Evolutionary conservation across 2,888 invertebrate species (phyloP).

Genomic region (Cremastinae sp.): DNA sequence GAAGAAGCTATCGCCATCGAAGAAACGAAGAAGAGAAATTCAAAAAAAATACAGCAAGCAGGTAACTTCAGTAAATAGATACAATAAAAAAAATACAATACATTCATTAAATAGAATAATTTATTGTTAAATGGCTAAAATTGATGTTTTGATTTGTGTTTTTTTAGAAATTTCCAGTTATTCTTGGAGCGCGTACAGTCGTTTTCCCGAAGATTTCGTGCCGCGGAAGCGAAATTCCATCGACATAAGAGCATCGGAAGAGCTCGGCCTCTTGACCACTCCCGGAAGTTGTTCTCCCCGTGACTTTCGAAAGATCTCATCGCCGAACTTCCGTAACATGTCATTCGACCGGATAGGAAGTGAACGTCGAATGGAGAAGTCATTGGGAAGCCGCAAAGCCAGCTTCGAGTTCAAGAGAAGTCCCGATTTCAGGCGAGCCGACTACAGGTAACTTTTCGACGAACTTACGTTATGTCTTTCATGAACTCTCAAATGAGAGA

Average conservation of each 20-base stretch:
- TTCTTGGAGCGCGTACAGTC: slow-evolving; percentile 71
- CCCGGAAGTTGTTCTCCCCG: slow-evolving; percentile 72
- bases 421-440: slow-evolving; percentile 76
- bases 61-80: too few relatives aligned
- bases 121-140: not conserved
- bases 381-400: slow-evolving; percentile 74
- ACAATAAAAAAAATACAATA: slow-evolving; percentile 16
- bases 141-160: not conserved
- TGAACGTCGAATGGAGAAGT: slow-evolving; percentile 73
- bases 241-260: slow-evolving; percentile 75
- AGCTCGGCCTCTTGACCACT: slow-evolving; percentile 69
- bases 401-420: slow-evolving; percentile 77
- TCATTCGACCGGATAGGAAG: slow-evolving; percentile 76
- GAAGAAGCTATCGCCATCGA: slow-evolving; percentile 79
- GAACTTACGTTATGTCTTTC: too few relatives aligned
- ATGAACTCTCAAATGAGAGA: too few relatives aligned
- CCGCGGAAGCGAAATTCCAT: slow-evolving; percentile 77
- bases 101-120: not conserved
- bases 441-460: slow-evolving; percentile 72
- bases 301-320: slow-evolving; percentile 75
- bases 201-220: slow-evolving; percentile 77
- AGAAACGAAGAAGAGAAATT: slow-evolving; percentile 64
- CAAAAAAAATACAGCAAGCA: slow-evolving; percentile 50
- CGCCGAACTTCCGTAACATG: slow-evolving; percentile 77
- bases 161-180: slow-evolving; percentile 44